phyloP scores from a whole-genome alignment of 2,888 invertebrate species.

The Cylloceria caligata region DNA sequence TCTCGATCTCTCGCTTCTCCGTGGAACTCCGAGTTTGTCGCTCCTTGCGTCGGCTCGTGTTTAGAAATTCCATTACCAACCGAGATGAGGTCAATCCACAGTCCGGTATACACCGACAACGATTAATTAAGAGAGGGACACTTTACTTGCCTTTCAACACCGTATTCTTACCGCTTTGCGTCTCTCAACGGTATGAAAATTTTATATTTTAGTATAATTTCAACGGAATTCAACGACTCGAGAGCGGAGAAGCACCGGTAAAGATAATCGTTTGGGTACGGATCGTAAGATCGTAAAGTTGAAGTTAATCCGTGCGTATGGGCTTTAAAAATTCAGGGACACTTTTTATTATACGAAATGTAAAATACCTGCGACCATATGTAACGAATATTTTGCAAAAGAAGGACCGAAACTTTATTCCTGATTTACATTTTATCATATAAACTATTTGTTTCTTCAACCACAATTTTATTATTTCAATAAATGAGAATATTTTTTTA shows the following conservation, averaged over 20 bases:
- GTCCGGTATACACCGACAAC: constrained; percentile 34
- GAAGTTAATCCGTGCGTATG: constrained; percentile 62
- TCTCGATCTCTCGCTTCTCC: background rate
- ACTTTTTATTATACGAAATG: constrained; percentile 12
- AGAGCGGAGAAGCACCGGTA: background rate
- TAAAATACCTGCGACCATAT: background rate
- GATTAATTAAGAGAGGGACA: constrained; percentile 71
- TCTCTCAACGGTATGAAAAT: constrained; percentile 2
- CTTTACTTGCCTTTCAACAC: constrained; percentile 33
- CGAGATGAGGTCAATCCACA: constrained; percentile 75
- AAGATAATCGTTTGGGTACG: constrained; percentile 29
- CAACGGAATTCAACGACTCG: constrained; percentile 12
- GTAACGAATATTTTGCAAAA: background rate
- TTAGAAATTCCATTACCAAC: constrained; percentile 82
- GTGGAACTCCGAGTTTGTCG: background rate
- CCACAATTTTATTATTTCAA: background rate
- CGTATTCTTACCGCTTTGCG: background rate
- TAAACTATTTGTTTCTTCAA: background rate
- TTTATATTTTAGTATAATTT: constrained; percentile 19
- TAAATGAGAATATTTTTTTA: background rate
- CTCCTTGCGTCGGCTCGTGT: constrained; percentile 64
- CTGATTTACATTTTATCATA: background rate
- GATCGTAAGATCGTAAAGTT: constrained; percentile 69
- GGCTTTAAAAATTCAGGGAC: constrained; percentile 33
- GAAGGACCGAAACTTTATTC: background rate